Conservation (phyloP, 37 sponge, comb jelly and placozoan genomes). For the Chondrosia reniformis region DNA sequence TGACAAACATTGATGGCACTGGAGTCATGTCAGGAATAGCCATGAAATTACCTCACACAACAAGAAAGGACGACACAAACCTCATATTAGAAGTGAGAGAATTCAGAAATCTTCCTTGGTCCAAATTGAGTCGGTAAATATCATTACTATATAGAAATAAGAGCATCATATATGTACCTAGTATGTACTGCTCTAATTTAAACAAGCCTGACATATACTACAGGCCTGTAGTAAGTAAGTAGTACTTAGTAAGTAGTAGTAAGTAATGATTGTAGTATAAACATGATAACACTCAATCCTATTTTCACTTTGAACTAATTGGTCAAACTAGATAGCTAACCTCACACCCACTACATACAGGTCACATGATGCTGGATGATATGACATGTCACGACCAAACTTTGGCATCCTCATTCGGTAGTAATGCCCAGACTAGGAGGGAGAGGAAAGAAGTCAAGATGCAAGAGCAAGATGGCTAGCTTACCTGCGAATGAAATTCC, state of each 20-base stretch:
- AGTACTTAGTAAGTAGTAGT: too few species aligned
- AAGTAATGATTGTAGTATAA: too few species aligned
- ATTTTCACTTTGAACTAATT: too few species aligned
- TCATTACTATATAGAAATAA: constrained; percentile 53
- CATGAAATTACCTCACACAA: not conserved
- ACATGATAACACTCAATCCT: too few species aligned
- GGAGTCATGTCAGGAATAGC: not conserved
- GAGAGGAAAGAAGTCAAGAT: not conserved
- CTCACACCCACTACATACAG: constrained; percentile 78
- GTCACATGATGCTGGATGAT: constrained; percentile 90
- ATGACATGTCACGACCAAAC: constrained; percentile 92
- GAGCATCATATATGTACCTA: too few species aligned
- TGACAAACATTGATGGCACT: constrained; percentile 69
- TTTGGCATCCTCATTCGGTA: constrained; percentile 86
- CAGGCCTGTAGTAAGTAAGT: not conserved
- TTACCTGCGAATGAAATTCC: constrained; percentile 87
- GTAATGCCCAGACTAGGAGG: constrained; percentile 71
- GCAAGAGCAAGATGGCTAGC: too few species aligned
- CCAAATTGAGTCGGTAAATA: constrained; percentile 89
- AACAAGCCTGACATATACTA: too few species aligned
- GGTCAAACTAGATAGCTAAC: constrained; percentile 14
- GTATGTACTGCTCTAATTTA: too few species aligned
- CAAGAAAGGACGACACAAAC: constrained; percentile 15
- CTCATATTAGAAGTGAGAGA: constrained; percentile 62
- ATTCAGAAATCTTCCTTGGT: constrained; percentile 79